These are phyloP conservation scores for Mirza zaza DNA, from an alignment of 2,113 vertebrate species.

Conservation along the genomic window DNA sequence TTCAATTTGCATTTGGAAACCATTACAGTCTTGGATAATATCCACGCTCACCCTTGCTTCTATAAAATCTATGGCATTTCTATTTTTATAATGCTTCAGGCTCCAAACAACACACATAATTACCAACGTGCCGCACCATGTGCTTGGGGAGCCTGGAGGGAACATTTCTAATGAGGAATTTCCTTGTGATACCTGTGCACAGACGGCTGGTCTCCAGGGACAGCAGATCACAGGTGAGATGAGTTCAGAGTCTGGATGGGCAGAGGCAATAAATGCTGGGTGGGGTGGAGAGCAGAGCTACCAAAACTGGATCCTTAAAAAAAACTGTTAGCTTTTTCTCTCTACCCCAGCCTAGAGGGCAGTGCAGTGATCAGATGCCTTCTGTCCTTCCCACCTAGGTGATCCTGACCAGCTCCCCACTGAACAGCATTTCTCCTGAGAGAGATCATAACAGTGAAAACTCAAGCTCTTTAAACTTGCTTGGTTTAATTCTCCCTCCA, in stretches of 20 bases:
- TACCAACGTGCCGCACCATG: neutral
- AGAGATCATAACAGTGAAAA: neutral
- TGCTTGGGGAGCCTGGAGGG: neutral
- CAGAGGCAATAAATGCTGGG: neutral
- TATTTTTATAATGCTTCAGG: neutral
- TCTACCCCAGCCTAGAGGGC: neutral
- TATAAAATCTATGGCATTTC: conserved; percentile 22
- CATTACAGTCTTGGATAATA: conserved; percentile 32
- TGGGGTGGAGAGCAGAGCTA: neutral
- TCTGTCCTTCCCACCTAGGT: neutral
- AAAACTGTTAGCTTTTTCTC: neutral
- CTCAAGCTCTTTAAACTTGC: neutral
- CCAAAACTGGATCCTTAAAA: neutral
- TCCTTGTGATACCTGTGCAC: neutral
- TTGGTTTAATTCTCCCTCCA: neutral
- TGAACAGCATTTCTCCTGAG: neutral
- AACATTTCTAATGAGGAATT: neutral
- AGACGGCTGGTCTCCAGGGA: neutral
- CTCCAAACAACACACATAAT: neutral
- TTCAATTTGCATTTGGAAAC: conserved; percentile 74
- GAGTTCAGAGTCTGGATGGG: neutral
- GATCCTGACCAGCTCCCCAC: neutral
- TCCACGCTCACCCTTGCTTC: neutral
- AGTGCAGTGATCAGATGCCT: neutral
- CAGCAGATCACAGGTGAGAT: neutral